These are phyloP conservation scores for Rhogogaster chlorosoma DNA, from an alignment of 2,888 invertebrate genomes.

Conservation along the genomic window DNA sequence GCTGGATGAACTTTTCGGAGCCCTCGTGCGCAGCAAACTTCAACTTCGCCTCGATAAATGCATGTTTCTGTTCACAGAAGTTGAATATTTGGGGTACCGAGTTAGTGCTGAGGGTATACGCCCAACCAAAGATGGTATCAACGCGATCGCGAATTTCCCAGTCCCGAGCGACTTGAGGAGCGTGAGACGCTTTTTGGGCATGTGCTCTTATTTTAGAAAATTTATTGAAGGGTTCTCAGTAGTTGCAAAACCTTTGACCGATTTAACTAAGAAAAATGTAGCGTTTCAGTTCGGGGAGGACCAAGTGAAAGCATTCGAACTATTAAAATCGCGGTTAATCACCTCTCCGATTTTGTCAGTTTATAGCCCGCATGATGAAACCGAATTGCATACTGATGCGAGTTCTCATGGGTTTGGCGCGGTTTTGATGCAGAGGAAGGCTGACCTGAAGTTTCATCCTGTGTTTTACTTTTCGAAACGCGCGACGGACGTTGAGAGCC, in stretches of 20 bases:
- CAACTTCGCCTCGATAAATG: conserved; percentile 57
- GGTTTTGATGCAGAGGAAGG: conserved; percentile 67
- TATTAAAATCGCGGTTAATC: conserved; percentile 57
- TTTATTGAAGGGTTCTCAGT: conserved; percentile 58
- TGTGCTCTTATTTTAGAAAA: conserved; percentile 62
- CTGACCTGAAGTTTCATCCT: conserved; percentile 64
- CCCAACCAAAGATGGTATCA: conserved; percentile 56
- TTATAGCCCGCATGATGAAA: conserved; percentile 66
- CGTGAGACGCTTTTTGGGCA: conserved; percentile 61
- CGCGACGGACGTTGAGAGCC: conserved; percentile 63
- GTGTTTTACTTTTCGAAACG: conserved; percentile 69
- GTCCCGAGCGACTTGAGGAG: conserved; percentile 58
- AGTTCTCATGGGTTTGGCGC: conserved; percentile 67
- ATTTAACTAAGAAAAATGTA: conserved; percentile 59
- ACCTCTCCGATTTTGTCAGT: conserved; percentile 64
- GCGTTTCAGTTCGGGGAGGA: conserved; percentile 60
- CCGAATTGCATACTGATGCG: conserved; percentile 72
- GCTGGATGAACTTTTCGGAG: conserved; percentile 40
- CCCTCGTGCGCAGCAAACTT: conserved; percentile 40
- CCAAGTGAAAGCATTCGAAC: conserved; percentile 58
- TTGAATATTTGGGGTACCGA: conserved; percentile 58
- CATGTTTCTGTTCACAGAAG: conserved; percentile 56
- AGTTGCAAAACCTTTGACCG: conserved; percentile 65
- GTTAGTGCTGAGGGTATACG: conserved; percentile 54
- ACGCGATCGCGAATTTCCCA: conserved; percentile 58